These are phyloP conservation scores for Zosterops hypoxanthus DNA, from an alignment of 2,113 vertebrate genomes.

Conservation along the genomic window DNA sequence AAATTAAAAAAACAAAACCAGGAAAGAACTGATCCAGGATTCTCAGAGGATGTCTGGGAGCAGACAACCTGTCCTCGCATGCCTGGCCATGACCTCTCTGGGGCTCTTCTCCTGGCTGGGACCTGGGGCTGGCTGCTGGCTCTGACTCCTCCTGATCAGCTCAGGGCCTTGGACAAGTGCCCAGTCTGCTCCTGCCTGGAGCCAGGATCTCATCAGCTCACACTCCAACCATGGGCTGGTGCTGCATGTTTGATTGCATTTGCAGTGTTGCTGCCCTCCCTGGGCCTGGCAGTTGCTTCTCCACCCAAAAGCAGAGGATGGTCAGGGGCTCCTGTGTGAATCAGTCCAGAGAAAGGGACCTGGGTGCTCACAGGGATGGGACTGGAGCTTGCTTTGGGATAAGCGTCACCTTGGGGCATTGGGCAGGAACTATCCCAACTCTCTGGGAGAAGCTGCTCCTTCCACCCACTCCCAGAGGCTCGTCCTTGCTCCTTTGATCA, in stretches of 20 bases:
- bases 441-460: neutral
- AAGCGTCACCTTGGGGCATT: rapidly evolving
- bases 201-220: neutral
- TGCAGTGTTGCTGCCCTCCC: neutral
- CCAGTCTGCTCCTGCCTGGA: neutral
- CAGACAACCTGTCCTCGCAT: too few relatives aligned
- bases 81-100: neutral
- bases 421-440: neutral
- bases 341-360: neutral
- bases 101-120: neutral
- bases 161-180: neutral
- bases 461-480: neutral
- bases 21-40: neutral
- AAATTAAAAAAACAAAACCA: too few relatives aligned
- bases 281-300: neutral
- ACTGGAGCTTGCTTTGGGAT: neutral
- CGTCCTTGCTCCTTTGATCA: neutral
- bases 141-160: rapidly evolving
- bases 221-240: neutral
- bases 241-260: neutral
- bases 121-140: neutral
- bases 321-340: neutral
- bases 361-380: neutral
- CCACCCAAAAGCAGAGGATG: neutral
- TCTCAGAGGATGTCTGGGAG: neutral